phyloP scores from a whole-genome alignment of 2,888 invertebrate genomes.

The Sarcophaga rosellei region DNA sequence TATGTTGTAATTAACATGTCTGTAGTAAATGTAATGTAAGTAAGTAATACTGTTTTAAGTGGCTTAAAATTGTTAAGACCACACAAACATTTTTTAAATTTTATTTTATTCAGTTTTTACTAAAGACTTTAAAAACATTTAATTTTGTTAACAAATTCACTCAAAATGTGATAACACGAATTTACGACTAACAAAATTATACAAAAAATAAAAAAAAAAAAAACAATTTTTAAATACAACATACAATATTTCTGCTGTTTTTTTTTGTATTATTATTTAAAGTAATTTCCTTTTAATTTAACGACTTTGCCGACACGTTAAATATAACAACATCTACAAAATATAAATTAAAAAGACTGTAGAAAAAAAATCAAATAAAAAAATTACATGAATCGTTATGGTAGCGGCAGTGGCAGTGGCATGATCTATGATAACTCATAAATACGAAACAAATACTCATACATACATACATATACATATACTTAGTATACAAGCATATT shows the following conservation, averaged over 20 bases:
- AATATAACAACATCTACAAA: conserved; percentile 52
- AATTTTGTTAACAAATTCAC: conserved; percentile 31
- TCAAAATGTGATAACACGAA: conserved; percentile 41
- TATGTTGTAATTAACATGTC: no score
- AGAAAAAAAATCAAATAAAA: conserved; percentile 45
- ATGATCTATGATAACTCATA: conserved; percentile 64
- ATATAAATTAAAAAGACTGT: conserved; percentile 28
- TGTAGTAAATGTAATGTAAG: no score
- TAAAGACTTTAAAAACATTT: conserved; percentile 33
- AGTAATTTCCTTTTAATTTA: conserved; percentile 76
- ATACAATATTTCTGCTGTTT: not conserved
- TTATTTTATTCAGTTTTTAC: not conserved
- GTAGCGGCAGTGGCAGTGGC: not conserved
- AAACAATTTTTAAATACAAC: not conserved
- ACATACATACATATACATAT: conserved; percentile 23
- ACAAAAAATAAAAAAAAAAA: conserved; percentile 56
- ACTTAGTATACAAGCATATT: conserved; percentile 23
- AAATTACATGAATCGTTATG: conserved; percentile 50
- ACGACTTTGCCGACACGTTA: conserved; percentile 76
- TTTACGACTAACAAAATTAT: conserved; percentile 45
- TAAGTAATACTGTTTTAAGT: no score
- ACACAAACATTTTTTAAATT: conserved; percentile 15
- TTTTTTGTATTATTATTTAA: conserved; percentile 39
- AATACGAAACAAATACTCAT: conserved; percentile 33
- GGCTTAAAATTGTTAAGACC: not conserved